Evolutionary conservation across 2,888 invertebrate genomes (phyloP), one percentile per base, ranked within the genome.

Genomic region (Microctonus hyperodae): DNA sequence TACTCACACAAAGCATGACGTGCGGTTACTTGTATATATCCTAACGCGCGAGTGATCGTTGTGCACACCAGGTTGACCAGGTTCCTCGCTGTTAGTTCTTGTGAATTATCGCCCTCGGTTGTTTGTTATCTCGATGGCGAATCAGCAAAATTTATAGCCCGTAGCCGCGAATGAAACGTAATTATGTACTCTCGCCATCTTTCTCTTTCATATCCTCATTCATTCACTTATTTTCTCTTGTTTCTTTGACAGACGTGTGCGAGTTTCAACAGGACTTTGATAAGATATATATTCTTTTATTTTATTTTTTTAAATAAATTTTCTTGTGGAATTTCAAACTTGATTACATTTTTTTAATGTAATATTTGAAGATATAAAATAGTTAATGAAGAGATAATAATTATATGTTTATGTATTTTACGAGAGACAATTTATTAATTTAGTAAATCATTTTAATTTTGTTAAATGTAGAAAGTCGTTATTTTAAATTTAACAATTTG

Each of bases 111-210:
- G 77, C 61, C 35, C 65, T 62, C 58, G 69, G 73, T 66, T 68
- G 64, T 68, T 58, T 65, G 65, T 72, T 78, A 80, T 79, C 80
- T 78, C 72, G 69, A 70, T 73, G 65, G 70, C 64, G 69, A 77
- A 80, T 79, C 80, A 65, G 23, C 60, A 66, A 76, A 79, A 80
- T 80, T 79, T 79, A 81, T 79, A 72, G 75, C 76, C 73, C 69
- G 67, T 69, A 75, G 74, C 75, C 73, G 75, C 76, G 77, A 79
- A 78, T 78, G 76, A 75, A 78, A 76, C 72, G 77, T 79, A 79
- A 81, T 81, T 79, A 79, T 75, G 75, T 74, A 66, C 66, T 61
- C 55, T 60, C 53, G 31, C 35, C 53, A 31, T 37, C 59, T 40
- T 16, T 40, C 33, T 25, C 51, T 31, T 50, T 40, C n/a, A 4